Base-by-base conservation (phyloP, 2,113 vertebrate genomes). In the Noctilio leporinus region DNA sequence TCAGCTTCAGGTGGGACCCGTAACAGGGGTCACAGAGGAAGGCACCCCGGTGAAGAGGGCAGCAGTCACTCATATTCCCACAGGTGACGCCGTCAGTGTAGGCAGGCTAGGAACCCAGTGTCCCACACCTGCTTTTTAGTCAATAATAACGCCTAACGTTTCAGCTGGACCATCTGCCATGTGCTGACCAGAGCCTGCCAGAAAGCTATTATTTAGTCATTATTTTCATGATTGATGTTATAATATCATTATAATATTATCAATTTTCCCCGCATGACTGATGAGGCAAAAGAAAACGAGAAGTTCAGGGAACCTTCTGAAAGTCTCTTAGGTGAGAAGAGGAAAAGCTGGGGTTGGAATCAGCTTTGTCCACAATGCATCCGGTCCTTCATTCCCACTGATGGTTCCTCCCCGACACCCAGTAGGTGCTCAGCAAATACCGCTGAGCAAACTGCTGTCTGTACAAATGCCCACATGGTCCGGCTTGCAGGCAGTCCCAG, bases 71-170 rank as follows among this genome's bases (percentile, higher is more conserved):
- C 55, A 55, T 19, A 10, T n/a, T 55, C 73, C 8, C 3, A 12
- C 33, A 24, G 75, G 49, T 0, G 22, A 22, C 10, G 0, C 20
- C 17, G 10, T 40, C 3, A 0, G 0, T 0, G 7, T 4, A 17
- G n/a, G 75, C 40, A 24, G 10, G 12, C 88, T 47, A 0, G 4
- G 22, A 20, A 17, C 5, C 17, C 24, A 4, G 40, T 4, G 3
- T 38, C 38, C 16, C 43, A 7, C 49, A 11, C 11, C 35, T 4
- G 22, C 40, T 24, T 12, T 51, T 55, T 17, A 26, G 40, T 40
- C 3, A 11, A 16, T 9, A 12, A 24, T 1, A 20, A 35, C 4
- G 10, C 22, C 22, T 16, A 3, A 14, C 7, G 3, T 30, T 11
- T 59, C 51, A 3, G 30, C 16, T 3, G 24, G 20, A 38, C 47